A percentile compares a stretch with the other conserved stretches of the same genome.
Evolutionary conservation across 2,797 vertebrate genomes (phyloP).

Genomic region (Pangasius mekongensis): DNA sequence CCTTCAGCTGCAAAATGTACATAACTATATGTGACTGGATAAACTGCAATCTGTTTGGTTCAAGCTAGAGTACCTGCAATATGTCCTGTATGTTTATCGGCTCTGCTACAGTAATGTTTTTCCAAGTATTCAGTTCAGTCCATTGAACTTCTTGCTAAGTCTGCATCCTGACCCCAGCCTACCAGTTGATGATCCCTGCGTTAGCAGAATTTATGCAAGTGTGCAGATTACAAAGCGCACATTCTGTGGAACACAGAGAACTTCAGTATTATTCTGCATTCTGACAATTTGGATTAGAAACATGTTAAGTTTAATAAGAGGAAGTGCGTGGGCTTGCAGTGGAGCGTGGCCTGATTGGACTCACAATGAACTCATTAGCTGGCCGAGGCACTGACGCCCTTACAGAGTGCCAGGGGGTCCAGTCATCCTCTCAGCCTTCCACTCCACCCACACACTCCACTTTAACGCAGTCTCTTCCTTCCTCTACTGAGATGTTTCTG

Average conservation of each 20-base stretch:
- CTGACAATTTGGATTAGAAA: background rate
- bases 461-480: background rate
- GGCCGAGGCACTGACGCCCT: constrained; percentile 21
- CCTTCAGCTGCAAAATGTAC: background rate
- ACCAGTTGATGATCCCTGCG: background rate
- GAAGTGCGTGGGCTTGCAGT: constrained; percentile 19
- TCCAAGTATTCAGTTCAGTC: background rate
- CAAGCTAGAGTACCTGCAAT: background rate
- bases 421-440: constrained; percentile 17
- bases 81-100: background rate
- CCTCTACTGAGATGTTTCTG: background rate
- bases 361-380: constrained; percentile 46
- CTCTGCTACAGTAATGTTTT: background rate
- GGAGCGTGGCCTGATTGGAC: constrained; percentile 20
- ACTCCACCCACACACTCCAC: constrained; percentile 29
- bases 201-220: background rate
- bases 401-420: constrained; percentile 31
- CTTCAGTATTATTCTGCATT: background rate
- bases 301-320: background rate
- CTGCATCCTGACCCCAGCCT: no score
- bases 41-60: background rate
- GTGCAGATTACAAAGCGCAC: background rate
- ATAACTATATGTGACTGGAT: background rate
- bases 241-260: background rate
- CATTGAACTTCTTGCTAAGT: background rate